Conservation (phyloP, 2,888 invertebrate species). For the Phortica okadai region DNA sequence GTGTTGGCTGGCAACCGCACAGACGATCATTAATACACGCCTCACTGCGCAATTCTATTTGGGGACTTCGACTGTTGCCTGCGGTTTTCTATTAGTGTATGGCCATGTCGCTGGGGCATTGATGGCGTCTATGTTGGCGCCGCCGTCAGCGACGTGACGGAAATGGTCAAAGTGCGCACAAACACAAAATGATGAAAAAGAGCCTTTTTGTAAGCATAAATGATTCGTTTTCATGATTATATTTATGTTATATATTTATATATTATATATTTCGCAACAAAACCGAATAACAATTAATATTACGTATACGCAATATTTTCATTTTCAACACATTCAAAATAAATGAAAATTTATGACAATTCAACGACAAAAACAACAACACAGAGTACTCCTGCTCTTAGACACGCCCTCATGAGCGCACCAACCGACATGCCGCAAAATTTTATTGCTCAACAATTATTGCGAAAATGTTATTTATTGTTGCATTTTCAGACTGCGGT, state of each 20-base stretch:
- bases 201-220: no score
- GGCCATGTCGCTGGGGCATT: neutral
- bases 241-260: no score
- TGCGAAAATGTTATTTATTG: conserved; percentile 1
- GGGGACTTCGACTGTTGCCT: neutral
- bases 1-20: neutral
- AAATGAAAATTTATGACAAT: neutral
- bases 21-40: conserved; percentile 23
- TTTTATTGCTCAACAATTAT: conserved; percentile 20
- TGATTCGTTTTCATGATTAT: no score
- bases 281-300: neutral
- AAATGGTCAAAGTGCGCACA: no score
- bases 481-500: neutral
- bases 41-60: conserved; percentile 16
- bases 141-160: neutral
- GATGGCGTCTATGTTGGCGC: neutral
- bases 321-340: no score
- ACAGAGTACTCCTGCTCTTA: neutral
- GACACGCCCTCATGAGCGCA: neutral
- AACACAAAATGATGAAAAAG: no score
- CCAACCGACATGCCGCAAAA: neutral
- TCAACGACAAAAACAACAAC: neutral
- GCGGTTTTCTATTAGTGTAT: neutral
- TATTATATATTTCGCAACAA: no score
- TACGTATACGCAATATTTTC: neutral